phyloP scores from a whole-genome alignment of 1,140 invertebrate species.

The Tenebrio molitor region DNA sequence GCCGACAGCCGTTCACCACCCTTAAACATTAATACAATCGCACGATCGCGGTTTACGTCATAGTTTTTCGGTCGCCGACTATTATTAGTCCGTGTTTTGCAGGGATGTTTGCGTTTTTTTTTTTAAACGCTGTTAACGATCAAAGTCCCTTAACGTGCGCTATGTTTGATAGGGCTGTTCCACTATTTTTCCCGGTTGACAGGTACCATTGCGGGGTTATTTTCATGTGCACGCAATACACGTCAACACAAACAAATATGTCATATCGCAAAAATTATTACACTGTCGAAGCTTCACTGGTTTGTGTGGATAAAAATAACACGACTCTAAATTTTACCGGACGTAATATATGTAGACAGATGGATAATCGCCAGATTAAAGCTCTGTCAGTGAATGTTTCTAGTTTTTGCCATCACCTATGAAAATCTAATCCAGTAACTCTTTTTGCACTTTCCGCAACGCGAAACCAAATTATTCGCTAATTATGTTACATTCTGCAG shows the following conservation, averaged over 20 bases:
- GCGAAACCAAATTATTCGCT: constrained; percentile 3
- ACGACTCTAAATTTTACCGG: constrained; percentile 20
- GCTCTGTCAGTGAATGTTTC: constrained; percentile 2
- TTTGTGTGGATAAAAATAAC: constrained; percentile 33
- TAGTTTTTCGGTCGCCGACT: too few species aligned
- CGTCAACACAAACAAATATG: constrained; percentile 36
- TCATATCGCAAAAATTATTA: constrained; percentile 35
- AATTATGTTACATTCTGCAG: background rate
- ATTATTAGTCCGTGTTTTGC: constrained; percentile 7
- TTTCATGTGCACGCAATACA: constrained; percentile 37
- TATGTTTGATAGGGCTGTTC: constrained; percentile 24
- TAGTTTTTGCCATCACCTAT: background rate
- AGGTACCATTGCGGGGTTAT: constrained; percentile 19
- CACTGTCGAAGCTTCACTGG: constrained; percentile 31
- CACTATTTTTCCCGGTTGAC: constrained; percentile 32
- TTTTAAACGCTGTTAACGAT: constrained; percentile 24
- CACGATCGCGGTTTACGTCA: background rate
- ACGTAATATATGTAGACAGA: constrained; percentile 29
- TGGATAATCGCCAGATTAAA: constrained; percentile 29
- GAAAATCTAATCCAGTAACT: constrained; percentile 22
- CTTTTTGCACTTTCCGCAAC: background rate
- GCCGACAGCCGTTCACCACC: background rate
- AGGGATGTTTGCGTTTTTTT: constrained; percentile 30
- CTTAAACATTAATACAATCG: background rate
- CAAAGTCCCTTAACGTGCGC: constrained; percentile 23